Conservation (phyloP, 2,888 invertebrate species). For the Neocrepidodera transversa region DNA sequence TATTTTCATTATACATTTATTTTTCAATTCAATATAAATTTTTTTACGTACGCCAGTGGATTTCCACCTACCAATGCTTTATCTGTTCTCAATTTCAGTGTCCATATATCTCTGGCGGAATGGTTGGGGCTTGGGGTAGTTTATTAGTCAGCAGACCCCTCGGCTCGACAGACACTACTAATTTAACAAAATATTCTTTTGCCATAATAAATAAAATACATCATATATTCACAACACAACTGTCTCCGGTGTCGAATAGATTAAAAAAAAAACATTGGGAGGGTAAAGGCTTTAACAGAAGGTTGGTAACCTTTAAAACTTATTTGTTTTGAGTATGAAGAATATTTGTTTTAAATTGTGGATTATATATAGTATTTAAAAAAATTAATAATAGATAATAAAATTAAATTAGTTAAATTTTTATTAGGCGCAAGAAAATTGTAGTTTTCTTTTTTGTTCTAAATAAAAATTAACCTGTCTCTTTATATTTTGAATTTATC, state of each 20-base stretch:
- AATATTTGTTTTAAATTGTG: too few relatives aligned
- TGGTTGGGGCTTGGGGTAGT: conserved; percentile 53
- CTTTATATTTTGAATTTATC: too few relatives aligned
- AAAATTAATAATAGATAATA: too few relatives aligned
- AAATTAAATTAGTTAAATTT: too few relatives aligned
- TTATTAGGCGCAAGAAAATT: too few relatives aligned
- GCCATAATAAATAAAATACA: conserved; percentile 19
- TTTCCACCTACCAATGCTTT: conserved; percentile 25
- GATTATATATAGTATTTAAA: too few relatives aligned
- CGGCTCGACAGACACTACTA: conserved; percentile 30
- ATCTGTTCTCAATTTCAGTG: conserved; percentile 58
- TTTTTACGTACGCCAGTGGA: conserved; percentile 30
- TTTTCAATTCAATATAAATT: too few relatives aligned
- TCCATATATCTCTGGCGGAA: conserved; percentile 57
- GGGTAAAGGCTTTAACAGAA: neutral
- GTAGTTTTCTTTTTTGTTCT: too few relatives aligned
- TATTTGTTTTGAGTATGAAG: too few relatives aligned
- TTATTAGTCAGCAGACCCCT: conserved; percentile 55
- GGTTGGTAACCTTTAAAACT: conserved; percentile 1
- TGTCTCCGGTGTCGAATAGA: neutral
- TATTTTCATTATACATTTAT: too few relatives aligned
- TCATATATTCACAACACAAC: conserved; percentile 4
- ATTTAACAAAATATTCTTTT: conserved; percentile 31
- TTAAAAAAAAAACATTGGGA: neutral
- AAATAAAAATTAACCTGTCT: too few relatives aligned